These are phyloP conservation scores for Trachelus stipa DNA, from an alignment of 2,888 invertebrate genomes.

Conservation along the genomic window DNA sequence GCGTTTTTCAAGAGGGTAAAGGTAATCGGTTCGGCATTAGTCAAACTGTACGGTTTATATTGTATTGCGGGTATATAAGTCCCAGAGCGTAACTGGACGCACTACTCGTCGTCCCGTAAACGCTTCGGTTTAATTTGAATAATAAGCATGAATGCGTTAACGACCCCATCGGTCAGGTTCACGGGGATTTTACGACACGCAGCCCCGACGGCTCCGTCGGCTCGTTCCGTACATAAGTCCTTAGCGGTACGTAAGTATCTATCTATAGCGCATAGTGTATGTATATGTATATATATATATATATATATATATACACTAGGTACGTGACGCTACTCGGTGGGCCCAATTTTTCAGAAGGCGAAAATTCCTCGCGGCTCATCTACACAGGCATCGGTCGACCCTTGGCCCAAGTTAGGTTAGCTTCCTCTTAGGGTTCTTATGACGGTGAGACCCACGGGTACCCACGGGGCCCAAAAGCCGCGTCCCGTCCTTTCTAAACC, in stretches of 20 bases:
- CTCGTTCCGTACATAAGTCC: not conserved
- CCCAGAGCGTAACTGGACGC: not conserved
- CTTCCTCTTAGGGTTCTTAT: not conserved
- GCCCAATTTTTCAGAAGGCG: slow-evolving; percentile 19
- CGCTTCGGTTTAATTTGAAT: slow-evolving; percentile 50
- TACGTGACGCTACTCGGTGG: slow-evolving; percentile 1
- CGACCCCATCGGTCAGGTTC: slow-evolving; percentile 46
- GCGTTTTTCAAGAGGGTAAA: not conserved
- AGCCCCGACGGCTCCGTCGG: not conserved
- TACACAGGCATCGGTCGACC: not conserved
- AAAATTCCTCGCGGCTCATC: slow-evolving; percentile 22
- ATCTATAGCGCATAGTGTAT: slow-evolving; percentile 8
- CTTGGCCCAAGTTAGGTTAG: not conserved
- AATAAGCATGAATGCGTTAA: slow-evolving; percentile 50
- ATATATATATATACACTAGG: not conserved
- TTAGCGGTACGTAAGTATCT: not conserved
- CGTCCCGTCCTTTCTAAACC: not conserved
- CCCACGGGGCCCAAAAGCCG: not conserved
- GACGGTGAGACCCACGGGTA: not conserved
- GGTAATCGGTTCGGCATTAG: not conserved
- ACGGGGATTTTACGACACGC: slow-evolving; percentile 33
- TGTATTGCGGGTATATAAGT: not conserved
- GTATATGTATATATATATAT: not conserved
- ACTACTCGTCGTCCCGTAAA: slow-evolving; percentile 33
- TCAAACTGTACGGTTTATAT: not conserved